Evolutionary conservation across 2,113 vertebrate species (phyloP).

Genomic region (Scortum barcoo): DNA sequence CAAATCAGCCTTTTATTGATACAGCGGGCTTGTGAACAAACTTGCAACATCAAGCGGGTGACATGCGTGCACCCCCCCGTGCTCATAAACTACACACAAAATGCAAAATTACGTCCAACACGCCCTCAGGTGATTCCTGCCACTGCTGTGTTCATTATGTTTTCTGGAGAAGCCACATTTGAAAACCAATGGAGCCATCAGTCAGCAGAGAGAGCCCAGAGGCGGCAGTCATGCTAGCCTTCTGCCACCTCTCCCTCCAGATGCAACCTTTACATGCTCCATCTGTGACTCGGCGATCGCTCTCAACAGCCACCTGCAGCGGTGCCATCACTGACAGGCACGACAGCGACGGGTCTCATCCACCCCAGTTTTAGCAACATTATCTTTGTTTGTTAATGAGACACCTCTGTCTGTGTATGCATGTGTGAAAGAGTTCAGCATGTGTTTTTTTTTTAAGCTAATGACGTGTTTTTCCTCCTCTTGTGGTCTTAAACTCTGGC

Average conservation of each 20-base stretch:
- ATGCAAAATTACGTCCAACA: neutral
- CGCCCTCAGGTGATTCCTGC: constrained; percentile 29
- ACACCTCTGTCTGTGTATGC: neutral
- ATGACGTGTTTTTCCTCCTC: neutral
- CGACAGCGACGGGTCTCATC: neutral
- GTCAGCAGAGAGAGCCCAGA: constrained; percentile 56
- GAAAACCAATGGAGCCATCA: constrained; percentile 60
- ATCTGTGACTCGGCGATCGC: constrained; percentile 67
- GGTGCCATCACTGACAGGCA: constrained; percentile 26
- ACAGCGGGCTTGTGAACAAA: neutral
- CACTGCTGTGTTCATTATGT: constrained; percentile 45
- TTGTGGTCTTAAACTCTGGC: neutral
- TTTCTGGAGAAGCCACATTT: constrained; percentile 50
- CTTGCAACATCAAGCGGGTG: neutral
- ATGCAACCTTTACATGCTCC: constrained; percentile 73
- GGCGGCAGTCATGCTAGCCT: constrained; percentile 58
- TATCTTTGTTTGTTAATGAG: constrained; percentile 28
- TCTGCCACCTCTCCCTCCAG: constrained; percentile 62
- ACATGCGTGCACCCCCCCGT: too few relatives aligned
- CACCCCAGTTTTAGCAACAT: constrained; percentile 1
- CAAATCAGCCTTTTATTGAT: constrained; percentile 10
- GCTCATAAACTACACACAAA: constrained; percentile 16
- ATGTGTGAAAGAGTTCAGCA: neutral
- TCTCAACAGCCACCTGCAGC: constrained; percentile 55
- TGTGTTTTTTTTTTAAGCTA: constrained; percentile 8